Evolutionary conservation across 2,113 vertebrate genomes (phyloP).

Genomic region (Craseonycteris thonglongyai): DNA sequence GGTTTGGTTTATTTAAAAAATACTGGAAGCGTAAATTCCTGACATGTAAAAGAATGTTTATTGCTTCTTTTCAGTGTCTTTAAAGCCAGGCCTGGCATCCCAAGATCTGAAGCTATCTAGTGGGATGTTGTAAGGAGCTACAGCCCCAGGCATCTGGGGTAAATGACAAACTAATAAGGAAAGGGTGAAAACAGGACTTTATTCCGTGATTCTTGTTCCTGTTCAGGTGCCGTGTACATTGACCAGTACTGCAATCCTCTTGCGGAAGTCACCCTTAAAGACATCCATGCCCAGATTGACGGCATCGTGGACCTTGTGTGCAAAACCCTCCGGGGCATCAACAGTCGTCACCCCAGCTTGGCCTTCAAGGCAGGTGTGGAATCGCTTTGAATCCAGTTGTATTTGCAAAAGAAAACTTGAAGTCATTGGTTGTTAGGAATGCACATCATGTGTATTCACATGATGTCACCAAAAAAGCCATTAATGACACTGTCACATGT

Average conservation of each 20-base stretch:
- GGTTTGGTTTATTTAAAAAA: neutral
- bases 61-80: neutral
- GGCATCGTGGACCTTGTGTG: conserved; percentile 90
- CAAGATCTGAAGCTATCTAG: neutral
- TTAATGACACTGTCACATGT: neutral
- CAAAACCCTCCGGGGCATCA: conserved; percentile 86
- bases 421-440: neutral
- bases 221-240: conserved; percentile 91
- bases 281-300: conserved; percentile 88
- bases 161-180: neutral
- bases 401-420: neutral
- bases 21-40: neutral
- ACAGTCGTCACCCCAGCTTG: conserved; percentile 90
- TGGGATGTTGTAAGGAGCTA: neutral
- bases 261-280: conserved; percentile 87
- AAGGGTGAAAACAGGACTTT: fast-evolving
- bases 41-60: neutral
- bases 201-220: neutral
- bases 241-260: conserved; percentile 98
- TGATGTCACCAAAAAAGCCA: neutral
- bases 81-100: neutral
- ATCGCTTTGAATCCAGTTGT: neutral
- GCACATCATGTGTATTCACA: neutral
- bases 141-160: no score
- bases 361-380: conserved; percentile 81